These are phyloP conservation scores for Athalia rosae DNA, from an alignment of 2,888 invertebrate genomes.

Conservation along the genomic window DNA sequence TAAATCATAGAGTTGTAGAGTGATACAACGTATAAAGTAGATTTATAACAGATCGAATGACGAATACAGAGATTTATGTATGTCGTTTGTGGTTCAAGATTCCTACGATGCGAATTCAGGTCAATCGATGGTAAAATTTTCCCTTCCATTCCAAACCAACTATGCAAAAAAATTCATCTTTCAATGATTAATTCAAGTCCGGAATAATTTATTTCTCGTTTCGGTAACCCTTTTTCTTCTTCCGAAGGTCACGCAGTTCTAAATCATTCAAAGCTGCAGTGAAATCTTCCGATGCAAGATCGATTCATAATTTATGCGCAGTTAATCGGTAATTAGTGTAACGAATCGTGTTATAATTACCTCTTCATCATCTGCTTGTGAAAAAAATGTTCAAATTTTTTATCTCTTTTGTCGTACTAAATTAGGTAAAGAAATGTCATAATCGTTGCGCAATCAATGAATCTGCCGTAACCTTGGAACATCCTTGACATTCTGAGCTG, in stretches of 20 bases:
- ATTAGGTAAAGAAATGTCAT: not conserved
- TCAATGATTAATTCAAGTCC: not conserved
- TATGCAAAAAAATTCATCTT: not conserved
- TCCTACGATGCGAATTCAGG: not conserved
- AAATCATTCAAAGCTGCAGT: too few species aligned
- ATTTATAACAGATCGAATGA: not conserved
- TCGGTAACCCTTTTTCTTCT: too few species aligned
- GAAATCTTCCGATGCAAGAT: not conserved
- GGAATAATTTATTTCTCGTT: not conserved
- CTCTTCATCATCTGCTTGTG: too few species aligned
- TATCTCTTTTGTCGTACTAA: not conserved
- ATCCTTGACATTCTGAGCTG: constrained; percentile 39
- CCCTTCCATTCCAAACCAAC: not conserved
- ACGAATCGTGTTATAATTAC: too few species aligned
- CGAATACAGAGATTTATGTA: not conserved
- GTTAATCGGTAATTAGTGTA: not conserved
- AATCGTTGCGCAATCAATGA: not conserved
- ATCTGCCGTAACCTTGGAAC: constrained; percentile 20
- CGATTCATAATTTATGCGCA: not conserved
- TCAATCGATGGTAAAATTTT: not conserved
- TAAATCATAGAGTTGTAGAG: not conserved
- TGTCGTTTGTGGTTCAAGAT: too few species aligned
- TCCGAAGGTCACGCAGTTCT: too few species aligned
- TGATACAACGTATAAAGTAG: not conserved
- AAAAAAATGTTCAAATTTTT: too few species aligned